Conservation (phyloP, 2,797 vertebrate species). For the Diceros bicornis region DNA sequence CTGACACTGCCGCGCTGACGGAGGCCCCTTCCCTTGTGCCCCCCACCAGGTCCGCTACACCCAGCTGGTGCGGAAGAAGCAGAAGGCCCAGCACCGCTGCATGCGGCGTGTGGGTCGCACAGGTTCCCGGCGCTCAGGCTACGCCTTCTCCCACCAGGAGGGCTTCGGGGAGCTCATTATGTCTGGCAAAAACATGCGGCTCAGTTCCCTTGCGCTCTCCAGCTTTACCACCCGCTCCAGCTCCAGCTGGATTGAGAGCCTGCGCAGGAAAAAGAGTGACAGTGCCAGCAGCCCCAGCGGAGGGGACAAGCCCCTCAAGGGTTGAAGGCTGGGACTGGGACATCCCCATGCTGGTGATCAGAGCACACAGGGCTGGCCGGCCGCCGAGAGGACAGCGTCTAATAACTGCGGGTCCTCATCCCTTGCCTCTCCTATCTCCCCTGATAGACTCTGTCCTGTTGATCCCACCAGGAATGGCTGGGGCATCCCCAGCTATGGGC, state of each 20-base stretch:
- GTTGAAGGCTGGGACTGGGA: conserved; percentile 82
- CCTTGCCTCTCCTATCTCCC: background rate
- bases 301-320: conserved; percentile 74
- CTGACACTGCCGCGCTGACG: accelerated
- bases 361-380: accelerated
- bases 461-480: background rate
- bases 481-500: background rate
- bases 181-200: conserved; percentile 97
- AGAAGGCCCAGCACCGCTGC: conserved; percentile 91
- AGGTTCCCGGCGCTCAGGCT: conserved; percentile 94
- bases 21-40: background rate
- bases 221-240: conserved; percentile 93
- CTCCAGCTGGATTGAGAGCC: conserved; percentile 95
- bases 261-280: conserved; percentile 92
- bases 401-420: background rate
- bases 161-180: conserved; percentile 98
- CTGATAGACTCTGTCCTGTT: background rate
- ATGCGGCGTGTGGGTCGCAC: conserved; percentile 88
- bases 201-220: conserved; percentile 94
- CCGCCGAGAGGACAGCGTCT: accelerated
- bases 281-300: conserved; percentile 86
- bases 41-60: conserved; percentile 94
- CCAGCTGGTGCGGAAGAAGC: conserved; percentile 95
- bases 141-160: conserved; percentile 97
- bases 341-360: conserved; percentile 82